Conservation (phyloP, 2,888 invertebrate genomes). For the Xestobium rufovillosum region DNA sequence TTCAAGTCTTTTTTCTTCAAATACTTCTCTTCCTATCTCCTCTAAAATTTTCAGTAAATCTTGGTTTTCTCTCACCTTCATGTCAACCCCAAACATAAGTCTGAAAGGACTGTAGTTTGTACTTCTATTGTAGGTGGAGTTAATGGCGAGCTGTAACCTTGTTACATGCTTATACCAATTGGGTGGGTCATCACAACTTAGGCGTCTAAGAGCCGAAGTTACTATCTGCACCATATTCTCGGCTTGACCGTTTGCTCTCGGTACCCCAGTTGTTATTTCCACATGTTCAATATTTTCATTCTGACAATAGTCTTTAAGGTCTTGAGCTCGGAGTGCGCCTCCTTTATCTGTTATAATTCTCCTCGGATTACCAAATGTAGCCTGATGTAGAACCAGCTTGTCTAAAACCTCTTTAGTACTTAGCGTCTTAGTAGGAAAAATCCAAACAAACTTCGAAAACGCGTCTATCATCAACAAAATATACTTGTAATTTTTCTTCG, state of each 20-base stretch:
- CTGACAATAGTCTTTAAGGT: conserved; percentile 33
- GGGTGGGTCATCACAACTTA: conserved; percentile 27
- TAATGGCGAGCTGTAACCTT: conserved; percentile 17
- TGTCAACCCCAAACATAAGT: conserved; percentile 24
- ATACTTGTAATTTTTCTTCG: conserved; percentile 26
- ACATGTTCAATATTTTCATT: conserved; percentile 32
- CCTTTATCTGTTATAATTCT: conserved; percentile 34
- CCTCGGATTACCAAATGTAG: conserved; percentile 35
- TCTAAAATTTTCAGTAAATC: conserved; percentile 23
- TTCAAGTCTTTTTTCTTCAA: conserved; percentile 17
- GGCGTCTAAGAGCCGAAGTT: conserved; percentile 26
- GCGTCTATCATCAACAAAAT: conserved; percentile 35
- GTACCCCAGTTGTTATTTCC: conserved; percentile 29
- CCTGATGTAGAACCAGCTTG: conserved; percentile 29
- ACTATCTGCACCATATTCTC: conserved; percentile 30
- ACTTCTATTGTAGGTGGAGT: conserved; percentile 21
- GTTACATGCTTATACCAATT: conserved; percentile 24
- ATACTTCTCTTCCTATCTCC: conserved; percentile 17
- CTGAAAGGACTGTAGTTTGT: conserved; percentile 21
- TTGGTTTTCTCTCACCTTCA: conserved; percentile 22
- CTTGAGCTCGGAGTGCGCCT: conserved; percentile 34
- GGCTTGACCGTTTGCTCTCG: conserved; percentile 35
- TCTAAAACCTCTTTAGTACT: conserved; percentile 30
- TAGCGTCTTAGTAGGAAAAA: conserved; percentile 32
- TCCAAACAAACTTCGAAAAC: conserved; percentile 37